Conservation (phyloP, 1,140 invertebrate genomes). For the Brachionus manjavacas region DNA sequence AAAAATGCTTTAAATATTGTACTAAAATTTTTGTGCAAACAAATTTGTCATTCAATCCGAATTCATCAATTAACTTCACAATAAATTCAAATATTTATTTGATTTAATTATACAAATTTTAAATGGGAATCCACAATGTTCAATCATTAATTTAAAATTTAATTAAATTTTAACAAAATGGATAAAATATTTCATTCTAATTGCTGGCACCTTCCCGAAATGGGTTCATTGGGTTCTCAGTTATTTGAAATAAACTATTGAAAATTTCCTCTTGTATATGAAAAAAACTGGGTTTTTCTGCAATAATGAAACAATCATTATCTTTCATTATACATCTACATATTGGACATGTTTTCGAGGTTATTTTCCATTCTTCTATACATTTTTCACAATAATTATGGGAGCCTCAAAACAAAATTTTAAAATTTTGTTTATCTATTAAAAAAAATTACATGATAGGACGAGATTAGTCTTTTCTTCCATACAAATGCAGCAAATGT, state of each 20-base stretch:
- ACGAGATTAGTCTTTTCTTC: constrained; percentile 21
- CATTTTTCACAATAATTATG: constrained; percentile 40
- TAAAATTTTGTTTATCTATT: not conserved
- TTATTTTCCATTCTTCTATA: constrained; percentile 42
- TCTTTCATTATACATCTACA: constrained; percentile 34
- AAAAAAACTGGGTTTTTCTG: constrained; percentile 35
- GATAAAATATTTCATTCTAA: not conserved
- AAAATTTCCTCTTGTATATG: constrained; percentile 38
- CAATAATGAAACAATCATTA: constrained; percentile 36
- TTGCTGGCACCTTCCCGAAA: not conserved
- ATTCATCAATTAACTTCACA: not conserved
- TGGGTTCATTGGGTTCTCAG: not conserved
- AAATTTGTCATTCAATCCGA: not conserved
- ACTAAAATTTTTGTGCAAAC: not conserved
- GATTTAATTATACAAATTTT: not conserved
- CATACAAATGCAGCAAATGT: constrained; percentile 38
- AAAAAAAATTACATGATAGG: constrained; percentile 2
- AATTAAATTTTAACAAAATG: not conserved
- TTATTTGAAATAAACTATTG: constrained; percentile 37
- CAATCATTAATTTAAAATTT: not conserved
- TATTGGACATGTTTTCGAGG: constrained; percentile 38
- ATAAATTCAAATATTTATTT: not conserved
- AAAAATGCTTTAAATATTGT: not conserved
- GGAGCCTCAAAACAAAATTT: not conserved
- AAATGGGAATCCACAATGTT: not conserved